Evolutionary conservation across 1,140 invertebrate species (phyloP).

Genomic region (Thereuonema tuberculata): DNA sequence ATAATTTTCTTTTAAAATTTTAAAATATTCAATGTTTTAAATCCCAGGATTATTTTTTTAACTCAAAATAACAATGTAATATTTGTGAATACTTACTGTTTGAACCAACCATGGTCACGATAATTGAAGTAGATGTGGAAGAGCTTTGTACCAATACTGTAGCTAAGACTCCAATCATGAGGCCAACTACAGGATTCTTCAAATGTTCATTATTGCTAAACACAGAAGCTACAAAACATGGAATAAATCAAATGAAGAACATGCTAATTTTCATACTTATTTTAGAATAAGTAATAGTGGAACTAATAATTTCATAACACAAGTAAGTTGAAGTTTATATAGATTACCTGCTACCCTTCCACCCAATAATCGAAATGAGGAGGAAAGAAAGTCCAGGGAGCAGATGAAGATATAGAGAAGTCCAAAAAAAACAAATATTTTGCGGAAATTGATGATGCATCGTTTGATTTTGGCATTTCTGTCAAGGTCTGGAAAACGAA

Average conservation of each 20-base stretch:
- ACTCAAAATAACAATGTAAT: too few species aligned
- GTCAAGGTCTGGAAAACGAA: slow-evolving; percentile 13
- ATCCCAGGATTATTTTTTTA: too few species aligned
- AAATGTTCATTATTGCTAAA: slow-evolving; percentile 38
- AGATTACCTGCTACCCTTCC: slow-evolving; percentile 30
- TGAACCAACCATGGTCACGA: slow-evolving; percentile 46
- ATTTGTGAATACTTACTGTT: slow-evolving; percentile 35
- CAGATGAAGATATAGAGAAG: slow-evolving; percentile 45
- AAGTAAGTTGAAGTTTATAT: background rate
- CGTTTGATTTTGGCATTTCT: slow-evolving; percentile 16
- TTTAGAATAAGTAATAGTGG: background rate
- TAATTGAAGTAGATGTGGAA: slow-evolving; percentile 45
- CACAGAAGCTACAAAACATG: slow-evolving; percentile 27
- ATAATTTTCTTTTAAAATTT: too few species aligned
- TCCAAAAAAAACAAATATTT: slow-evolving; percentile 28
- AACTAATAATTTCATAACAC: background rate
- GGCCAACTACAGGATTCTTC: slow-evolving; percentile 39
- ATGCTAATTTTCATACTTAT: background rate
- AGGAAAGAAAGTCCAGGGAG: slow-evolving; percentile 41
- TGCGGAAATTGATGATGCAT: slow-evolving; percentile 17
- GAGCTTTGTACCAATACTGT: slow-evolving; percentile 48
- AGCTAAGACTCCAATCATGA: slow-evolving; percentile 45
- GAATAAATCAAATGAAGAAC: background rate
- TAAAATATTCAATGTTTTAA: too few species aligned
- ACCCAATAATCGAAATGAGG: slow-evolving; percentile 42